These are phyloP conservation scores for Lithophane leautieri DNA, from an alignment of 2,888 invertebrate species.

Conservation along the genomic window DNA sequence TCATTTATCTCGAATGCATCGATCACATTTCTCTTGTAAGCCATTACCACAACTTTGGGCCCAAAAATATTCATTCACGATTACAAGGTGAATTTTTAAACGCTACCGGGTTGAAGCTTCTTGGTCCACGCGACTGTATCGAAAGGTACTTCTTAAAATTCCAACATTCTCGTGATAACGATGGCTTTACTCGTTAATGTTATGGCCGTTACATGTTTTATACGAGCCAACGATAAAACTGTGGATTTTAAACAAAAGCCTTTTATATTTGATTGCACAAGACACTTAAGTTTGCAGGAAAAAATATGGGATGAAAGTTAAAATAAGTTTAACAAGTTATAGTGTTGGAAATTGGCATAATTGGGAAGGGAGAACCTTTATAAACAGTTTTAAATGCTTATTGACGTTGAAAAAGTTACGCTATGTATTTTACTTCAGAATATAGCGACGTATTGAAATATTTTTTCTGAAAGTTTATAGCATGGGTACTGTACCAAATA, in stretches of 20 bases:
- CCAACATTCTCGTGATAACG: slow-evolving; percentile 72
- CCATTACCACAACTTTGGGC: slow-evolving; percentile 72
- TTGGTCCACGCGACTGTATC: slow-evolving; percentile 65
- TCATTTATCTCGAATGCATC: slow-evolving; percentile 70
- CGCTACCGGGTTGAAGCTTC: slow-evolving; percentile 74
- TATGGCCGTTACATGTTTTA: slow-evolving; percentile 69
- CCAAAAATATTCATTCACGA: slow-evolving; percentile 75
- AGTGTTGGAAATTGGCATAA: slow-evolving; percentile 43
- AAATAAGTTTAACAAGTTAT: slow-evolving; percentile 61
- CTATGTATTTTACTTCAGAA: neutral
- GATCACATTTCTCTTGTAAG: slow-evolving; percentile 75
- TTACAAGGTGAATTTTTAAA: slow-evolving; percentile 76
- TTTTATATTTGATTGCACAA: slow-evolving; percentile 69
- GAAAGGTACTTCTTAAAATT: slow-evolving; percentile 74
- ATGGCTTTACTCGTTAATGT: slow-evolving; percentile 71
- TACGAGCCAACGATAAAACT: slow-evolving; percentile 69
- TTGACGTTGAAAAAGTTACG: slow-evolving; percentile 11
- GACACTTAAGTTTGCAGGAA: slow-evolving; percentile 56
- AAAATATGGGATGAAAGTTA: slow-evolving; percentile 59
- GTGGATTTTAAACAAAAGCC: slow-evolving; percentile 69
- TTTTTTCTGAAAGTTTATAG: neutral
- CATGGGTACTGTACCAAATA: neutral
- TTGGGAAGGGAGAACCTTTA: slow-evolving; percentile 35
- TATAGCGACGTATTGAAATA: neutral
- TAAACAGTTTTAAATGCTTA: slow-evolving; percentile 17